Base-by-base conservation (phyloP, 2,888 invertebrate species). In the Iphiclides podalirius region DNA sequence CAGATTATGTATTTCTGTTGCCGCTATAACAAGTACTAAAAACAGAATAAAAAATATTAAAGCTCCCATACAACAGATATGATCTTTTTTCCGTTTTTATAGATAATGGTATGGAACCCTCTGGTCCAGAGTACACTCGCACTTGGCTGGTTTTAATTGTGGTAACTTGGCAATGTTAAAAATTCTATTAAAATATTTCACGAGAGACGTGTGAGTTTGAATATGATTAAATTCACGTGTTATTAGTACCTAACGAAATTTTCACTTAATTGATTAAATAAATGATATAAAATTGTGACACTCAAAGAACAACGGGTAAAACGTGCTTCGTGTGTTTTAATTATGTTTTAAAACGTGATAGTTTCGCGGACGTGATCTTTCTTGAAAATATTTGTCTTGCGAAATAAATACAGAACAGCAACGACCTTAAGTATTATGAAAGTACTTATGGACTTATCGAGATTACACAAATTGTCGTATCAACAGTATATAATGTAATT, bases 301-400 rank as follows among this genome's bases (percentile, higher is more conserved):
- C 41, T 14, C 9, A 52, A 47, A 34, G 41, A 53, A 40, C 44
- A 31, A 38, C 15, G 9, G 31, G 11, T 16, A 20, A 53, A 59
- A 66, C 66, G 66, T 66, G 66, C 53, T 53, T 36, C 12, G 47
- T 17, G 40, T 52, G 44, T 45, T 55, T 51, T 50, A 53, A 47
- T 47, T 46, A 43, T 46, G 46, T 35, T 40, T 40, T 40, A 47
- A 55, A 54, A 66, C 64, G 66, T 66, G 66, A 57, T 62, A 47
- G 45, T 57, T 61, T 56, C 37, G 37, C 40, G 51, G 54, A 66
- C 65, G 66, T 66, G 66, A 58, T 60, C 52, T 59, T 64, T 61
- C 60, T 53, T 58, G 58, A 15, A 59, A 59, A 57, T 50, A 54
- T 49, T 55, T 53, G 43, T 47, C 45, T 62, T 60, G 57, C 53